These are phyloP conservation scores for Xiphophorus maculatus DNA, from an alignment of 2,113 vertebrate species.

Conservation along the genomic window DNA sequence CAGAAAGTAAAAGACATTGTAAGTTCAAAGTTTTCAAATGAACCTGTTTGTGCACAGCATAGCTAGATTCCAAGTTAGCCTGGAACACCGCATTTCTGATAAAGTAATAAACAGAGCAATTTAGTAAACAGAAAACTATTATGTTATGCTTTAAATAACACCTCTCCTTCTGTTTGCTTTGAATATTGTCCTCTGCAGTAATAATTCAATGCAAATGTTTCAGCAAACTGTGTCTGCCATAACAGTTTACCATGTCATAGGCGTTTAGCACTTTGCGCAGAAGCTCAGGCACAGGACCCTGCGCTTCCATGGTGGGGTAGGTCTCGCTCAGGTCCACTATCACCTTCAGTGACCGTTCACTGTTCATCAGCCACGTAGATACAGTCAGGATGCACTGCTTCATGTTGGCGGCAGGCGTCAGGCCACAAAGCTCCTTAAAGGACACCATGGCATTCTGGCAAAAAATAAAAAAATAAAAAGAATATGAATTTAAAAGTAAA, in stretches of 20 bases:
- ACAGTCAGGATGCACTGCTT: slow-evolving; percentile 93
- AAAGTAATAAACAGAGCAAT: not conserved
- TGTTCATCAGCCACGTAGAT: slow-evolving; percentile 89
- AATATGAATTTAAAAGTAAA: not conserved
- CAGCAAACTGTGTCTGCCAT: not conserved
- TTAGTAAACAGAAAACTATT: not conserved
- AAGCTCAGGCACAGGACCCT: slow-evolving; percentile 87
- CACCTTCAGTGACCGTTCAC: slow-evolving; percentile 82
- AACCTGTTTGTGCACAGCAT: not conserved
- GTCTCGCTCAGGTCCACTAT: slow-evolving; percentile 87
- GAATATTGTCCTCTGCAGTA: not conserved
- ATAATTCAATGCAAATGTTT: not conserved
- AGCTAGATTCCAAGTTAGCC: not conserved
- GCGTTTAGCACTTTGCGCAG: slow-evolving; percentile 90
- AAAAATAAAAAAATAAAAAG: slow-evolving; percentile 14
- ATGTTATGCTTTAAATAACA: not conserved
- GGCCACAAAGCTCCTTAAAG: slow-evolving; percentile 92
- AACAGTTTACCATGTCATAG: slow-evolving; percentile 84
- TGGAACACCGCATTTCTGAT: no score
- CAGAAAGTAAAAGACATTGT: no score
- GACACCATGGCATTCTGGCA: slow-evolving; percentile 91
- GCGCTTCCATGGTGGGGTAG: slow-evolving; percentile 91
- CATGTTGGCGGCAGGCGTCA: slow-evolving; percentile 92
- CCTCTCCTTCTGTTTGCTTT: not conserved
- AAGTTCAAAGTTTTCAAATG: no score